Evolutionary conservation across 2,797 vertebrate species (phyloP), one percentile per base, ranked within the genome.

Genomic region (Sebastes aleutianus): DNA sequence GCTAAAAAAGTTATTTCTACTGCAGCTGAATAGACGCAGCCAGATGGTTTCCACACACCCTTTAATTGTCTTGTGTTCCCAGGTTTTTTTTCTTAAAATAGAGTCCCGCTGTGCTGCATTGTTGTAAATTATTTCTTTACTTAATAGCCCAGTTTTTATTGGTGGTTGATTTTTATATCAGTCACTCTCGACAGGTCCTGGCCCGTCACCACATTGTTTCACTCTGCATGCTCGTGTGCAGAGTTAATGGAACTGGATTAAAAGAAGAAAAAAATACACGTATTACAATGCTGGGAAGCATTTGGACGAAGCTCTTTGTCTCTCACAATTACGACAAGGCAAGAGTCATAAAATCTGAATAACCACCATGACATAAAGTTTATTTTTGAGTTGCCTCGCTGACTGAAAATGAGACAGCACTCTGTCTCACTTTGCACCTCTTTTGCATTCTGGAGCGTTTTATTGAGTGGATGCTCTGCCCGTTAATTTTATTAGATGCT

Each of bases 21-120:
- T 75, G 76, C 77, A 59, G 81, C 74, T 66, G 24, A 76, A 75
- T 24, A 65, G 79, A 86, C 79, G 36, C 79, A 82, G 78, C 82
- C 90, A 89, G 80, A 88, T 90, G 81, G 80, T 85, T 87, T 87
- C 69, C 78, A 56, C 65, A 66, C 72, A 62, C 47, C 31, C 59
- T 76, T 76, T 85, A 84, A 91, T 85, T 89, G 76, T 88, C 62
- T 87, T 85, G 77, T 88, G 89, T 88, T 84, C 59, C 56, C 58
- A 85, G 66, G 66, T 82, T 88, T 50, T 50, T 27, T 57, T 63
- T 80, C 70, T 80, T 84, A 74, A 78, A 70, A 78, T 63, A 58
- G 79, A 71, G 24, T 69, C 76, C 78, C 34, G 71, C 85, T 86
- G 83, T 61, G 83, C 77, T 58, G 54, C 57, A 36, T 57, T 62